Evolutionary conservation across 2,888 invertebrate genomes (phyloP), one percentile per base, ranked within the genome.

Genomic region (Petrophora chlorosata): DNA sequence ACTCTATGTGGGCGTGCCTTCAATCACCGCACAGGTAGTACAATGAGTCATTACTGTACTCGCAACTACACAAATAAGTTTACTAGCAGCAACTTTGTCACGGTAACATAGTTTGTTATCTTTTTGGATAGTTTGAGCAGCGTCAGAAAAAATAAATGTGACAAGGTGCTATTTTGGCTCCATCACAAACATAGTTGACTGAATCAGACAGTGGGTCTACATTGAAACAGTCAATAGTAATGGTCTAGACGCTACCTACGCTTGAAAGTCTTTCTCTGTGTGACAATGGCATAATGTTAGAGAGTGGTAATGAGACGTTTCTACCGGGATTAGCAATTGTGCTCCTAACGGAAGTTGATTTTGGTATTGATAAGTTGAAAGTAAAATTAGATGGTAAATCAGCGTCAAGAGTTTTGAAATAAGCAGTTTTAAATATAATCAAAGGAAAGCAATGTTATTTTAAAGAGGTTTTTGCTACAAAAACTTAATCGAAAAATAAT

Each of bases 401-500:
- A 19, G 7, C 4, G 7, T 19, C 2, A 19, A 19, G n/a, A n/a
- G n/a, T n/a, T n/a, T n/a, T n/a, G n/a, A n/a, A n/a, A n/a, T n/a
- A 9, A 12, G 8, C 8, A 25, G 25, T 25, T 25, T n/a, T n/a
- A n/a, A n/a, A n/a, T n/a, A n/a, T n/a, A n/a, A n/a, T 1, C 7
- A 19, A 15, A 9, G 3, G 23, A 5, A 8, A n/a, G 3, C n/a
- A 9, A 46, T 25, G 25, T 39, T n/a, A 34, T n/a, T 38, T 46
- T 29, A 19, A 25, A 49, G 48, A 29, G n/a, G 22, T 43, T 46
- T 50, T 36, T 13, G 25, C 17, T 32, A 56, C 64, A 78, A 77
- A 79, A 82, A 79, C 62, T 75, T 79, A 79, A 87, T 83, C 67
- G 71, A 79, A 81, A 81, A 79, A 80, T 79, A 80, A 85, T 76